Conservation (phyloP, 64 coral and sea anemone genomes). For the Montipora sp. region DNA sequence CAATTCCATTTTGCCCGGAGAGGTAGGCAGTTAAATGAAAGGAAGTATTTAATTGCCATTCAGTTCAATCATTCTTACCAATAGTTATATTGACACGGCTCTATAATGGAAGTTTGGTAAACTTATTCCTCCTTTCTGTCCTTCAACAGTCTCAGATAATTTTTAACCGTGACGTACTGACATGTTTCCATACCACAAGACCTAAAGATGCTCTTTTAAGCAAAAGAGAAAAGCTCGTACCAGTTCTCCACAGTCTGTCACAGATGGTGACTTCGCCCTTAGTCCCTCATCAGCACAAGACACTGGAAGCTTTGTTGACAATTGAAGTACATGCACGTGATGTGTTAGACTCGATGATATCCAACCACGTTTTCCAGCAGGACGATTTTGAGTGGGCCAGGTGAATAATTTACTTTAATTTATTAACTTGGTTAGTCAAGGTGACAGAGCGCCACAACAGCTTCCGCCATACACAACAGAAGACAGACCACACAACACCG, state of each 20-base stretch:
- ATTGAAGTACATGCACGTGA: constrained; percentile 91
- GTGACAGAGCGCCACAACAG: too few relatives aligned
- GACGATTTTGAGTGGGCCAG: constrained; percentile 97
- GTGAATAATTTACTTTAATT: constrained; percentile 6
- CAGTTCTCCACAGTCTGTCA: constrained; percentile 65
- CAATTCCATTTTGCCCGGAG: too few relatives aligned
- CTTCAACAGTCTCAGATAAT: constrained; percentile 84
- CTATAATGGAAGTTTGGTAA: too few relatives aligned
- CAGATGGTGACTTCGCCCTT: constrained; percentile 81
- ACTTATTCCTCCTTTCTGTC: background rate
- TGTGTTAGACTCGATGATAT: constrained; percentile 81
- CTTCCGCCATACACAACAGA: too few relatives aligned
- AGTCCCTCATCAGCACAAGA: constrained; percentile 65
- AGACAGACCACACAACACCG: too few relatives aligned
- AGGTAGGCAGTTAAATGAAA: too few relatives aligned
- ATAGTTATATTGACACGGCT: background rate
- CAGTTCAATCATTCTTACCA: background rate
- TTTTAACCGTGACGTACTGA: constrained; percentile 84
- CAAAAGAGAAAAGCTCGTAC: constrained; percentile 71
- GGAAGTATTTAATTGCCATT: too few relatives aligned
- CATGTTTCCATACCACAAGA: constrained; percentile 64
- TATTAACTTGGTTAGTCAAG: too few relatives aligned
- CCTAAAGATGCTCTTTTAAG: constrained; percentile 62
- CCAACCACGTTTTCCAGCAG: constrained; percentile 72
- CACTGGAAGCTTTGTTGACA: constrained; percentile 88